Evolutionary conservation across 2,113 vertebrate species (phyloP), one percentile per base, ranked within the genome.

Genomic region (Aegotheles bennettii): DNA sequence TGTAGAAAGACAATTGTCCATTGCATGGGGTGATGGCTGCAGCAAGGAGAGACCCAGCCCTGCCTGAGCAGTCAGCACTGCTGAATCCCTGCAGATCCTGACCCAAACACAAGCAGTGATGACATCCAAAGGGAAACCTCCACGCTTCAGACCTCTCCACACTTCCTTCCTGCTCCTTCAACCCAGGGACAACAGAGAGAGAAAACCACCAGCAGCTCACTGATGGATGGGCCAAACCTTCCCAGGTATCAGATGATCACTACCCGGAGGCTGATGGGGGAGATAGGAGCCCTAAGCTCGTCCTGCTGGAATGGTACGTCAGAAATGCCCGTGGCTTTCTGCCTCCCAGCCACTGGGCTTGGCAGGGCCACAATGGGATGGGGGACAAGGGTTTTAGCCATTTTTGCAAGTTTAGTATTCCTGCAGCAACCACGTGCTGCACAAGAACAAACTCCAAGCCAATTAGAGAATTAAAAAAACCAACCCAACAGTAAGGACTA

Each of bases 11-110:
- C 26, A 75, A 56, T 29, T 75, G 13, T 26, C 43, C 57, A 43
- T 5, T 0, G 1, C 18, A 33, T 6, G 16, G 18, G 33, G 31
- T 4, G 36, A 59, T 0, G 7, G 60, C 51, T 47, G 48, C 69
- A 87, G 42, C 50, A 50, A 36, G 47, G 36, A 82, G 24, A 87
- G 29, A 65, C 12, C 19, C 3, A 2, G 40, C 40, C 1, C 0
- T 17, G 36, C 6, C 31, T 0, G 1, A 87, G 54, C 45, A 45
- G 36, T 4, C 2, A 2, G 80, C 48, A 19, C 33, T 45, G 68
- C 60, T 0, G 1, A 57, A n/a, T 42, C 59, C 64, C 16, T 1
- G 28, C 11, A 11, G 24, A 77, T n/a, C 63, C 45, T 2, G 5
- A 43, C 18, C 38, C 87, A 35, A 33, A 65, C 23, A 36, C 35